Evolutionary conservation across 2,113 vertebrate species (phyloP).

Genomic region (Aphyosemion australe): DNA sequence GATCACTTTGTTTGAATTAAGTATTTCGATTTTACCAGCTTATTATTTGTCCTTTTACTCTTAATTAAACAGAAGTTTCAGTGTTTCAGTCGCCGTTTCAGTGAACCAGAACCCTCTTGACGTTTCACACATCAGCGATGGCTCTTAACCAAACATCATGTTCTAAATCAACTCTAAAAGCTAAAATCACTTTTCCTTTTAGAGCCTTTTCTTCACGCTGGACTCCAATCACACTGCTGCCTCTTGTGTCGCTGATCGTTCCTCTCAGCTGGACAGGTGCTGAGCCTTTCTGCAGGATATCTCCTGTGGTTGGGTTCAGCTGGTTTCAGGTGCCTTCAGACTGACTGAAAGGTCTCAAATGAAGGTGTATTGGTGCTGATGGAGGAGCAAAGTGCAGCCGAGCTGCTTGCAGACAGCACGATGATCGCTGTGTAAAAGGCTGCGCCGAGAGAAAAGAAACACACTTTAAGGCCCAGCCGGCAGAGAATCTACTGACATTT

Average conservation of each 20-base stretch:
- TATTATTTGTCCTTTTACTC: no score
- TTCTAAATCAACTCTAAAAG: background rate
- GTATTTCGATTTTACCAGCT: no score
- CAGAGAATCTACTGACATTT: conserved; percentile 38
- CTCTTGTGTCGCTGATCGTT: background rate
- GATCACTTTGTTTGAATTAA: no score
- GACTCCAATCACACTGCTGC: background rate
- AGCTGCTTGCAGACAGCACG: background rate
- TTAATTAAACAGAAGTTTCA: no score
- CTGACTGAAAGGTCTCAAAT: conserved; percentile 10
- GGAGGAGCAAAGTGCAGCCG: conserved; percentile 37
- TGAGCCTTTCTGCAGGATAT: conserved; percentile 3
- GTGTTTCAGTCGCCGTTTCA: no score
- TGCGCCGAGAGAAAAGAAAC: conserved; percentile 13
- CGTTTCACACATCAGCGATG: no score
- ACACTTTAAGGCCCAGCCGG: conserved; percentile 11
- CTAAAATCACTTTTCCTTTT: background rate
- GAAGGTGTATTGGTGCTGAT: conserved; percentile 6
- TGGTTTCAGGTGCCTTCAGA: conserved; percentile 6
- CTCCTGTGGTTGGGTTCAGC: conserved; percentile 9
- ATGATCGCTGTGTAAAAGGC: conserved; percentile 8
- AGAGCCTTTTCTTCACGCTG: conserved; percentile 3
- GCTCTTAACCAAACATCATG: no score
- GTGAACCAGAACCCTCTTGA: no score
- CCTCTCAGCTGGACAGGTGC: background rate